Percentiles rank a stretch among this genome's conserved stretches.
phyloP scores from a whole-genome alignment of 2,113 vertebrate species.

The Suricata suricatta region DNA sequence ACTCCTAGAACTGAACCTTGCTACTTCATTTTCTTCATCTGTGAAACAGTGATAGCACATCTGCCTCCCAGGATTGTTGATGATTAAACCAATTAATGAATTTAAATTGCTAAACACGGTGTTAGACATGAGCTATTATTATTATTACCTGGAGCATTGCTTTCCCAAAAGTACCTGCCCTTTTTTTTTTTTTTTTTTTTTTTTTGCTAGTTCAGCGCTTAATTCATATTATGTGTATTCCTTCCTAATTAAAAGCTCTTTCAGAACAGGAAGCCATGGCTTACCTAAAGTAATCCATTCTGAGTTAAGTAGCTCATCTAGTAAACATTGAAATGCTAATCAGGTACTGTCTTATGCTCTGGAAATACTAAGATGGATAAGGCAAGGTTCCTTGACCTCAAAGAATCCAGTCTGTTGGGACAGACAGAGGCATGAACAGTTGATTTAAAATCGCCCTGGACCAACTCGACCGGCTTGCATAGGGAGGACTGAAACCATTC shows the following conservation, averaged over 20 bases:
- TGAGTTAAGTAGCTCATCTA: background rate
- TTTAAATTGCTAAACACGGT: background rate
- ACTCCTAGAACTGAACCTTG: background rate
- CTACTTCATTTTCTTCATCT: slow-evolving; percentile 6
- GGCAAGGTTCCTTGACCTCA: background rate
- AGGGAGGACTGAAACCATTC: background rate
- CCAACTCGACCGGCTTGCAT: too few species aligned
- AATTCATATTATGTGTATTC: background rate
- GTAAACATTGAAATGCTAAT: background rate
- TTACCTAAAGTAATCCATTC: background rate
- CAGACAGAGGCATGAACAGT: background rate
- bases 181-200: background rate
- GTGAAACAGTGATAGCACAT: background rate
- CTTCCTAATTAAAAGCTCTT: background rate
- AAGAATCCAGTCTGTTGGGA: background rate
- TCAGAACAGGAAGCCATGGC: background rate
- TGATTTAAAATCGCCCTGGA: background rate
- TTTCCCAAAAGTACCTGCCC: background rate
- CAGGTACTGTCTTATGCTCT: background rate
- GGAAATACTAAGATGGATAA: background rate
- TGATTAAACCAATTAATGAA: slow-evolving; percentile 16
- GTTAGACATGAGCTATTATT: background rate
- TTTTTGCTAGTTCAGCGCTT: background rate
- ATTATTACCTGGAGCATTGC: background rate
- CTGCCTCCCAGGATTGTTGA: background rate